Percentiles rank a stretch among this genome's conserved stretches.
These are phyloP conservation scores for Meiosimyza decipiens DNA, from an alignment of 2,888 invertebrate genomes.

Conservation along the genomic window DNA sequence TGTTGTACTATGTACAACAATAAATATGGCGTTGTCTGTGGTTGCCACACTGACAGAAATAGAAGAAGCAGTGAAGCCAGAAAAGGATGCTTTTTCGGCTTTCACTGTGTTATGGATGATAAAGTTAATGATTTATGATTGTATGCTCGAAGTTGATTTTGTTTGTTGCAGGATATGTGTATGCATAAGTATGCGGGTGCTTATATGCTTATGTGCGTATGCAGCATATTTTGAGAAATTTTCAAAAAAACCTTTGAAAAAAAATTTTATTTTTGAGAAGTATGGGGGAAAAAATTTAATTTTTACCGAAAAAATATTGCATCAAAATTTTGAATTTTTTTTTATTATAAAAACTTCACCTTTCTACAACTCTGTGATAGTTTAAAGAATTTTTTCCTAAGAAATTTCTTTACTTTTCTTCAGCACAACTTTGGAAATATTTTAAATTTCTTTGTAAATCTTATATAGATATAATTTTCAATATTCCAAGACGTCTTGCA, in stretches of 20 bases:
- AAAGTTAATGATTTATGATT: background rate
- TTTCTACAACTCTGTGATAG: background rate
- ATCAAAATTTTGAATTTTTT: background rate
- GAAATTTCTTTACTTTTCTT: too few species aligned
- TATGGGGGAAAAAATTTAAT: background rate
- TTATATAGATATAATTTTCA: constrained; percentile 37
- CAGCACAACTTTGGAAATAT: constrained; percentile 3
- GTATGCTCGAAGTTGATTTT: background rate
- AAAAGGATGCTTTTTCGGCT: constrained; percentile 12
- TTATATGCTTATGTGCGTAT: background rate
- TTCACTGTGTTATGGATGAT: too few species aligned
- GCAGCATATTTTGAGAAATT: constrained; percentile 5
- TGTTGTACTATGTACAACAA: constrained; percentile 8
- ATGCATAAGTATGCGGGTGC: background rate
- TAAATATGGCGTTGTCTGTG: constrained; percentile 24
- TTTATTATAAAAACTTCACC: constrained; percentile 9
- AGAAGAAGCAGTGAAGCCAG: background rate
- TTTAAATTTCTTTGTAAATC: constrained; percentile 19
- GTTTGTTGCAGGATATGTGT: constrained; percentile 19
- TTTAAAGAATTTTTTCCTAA: background rate
- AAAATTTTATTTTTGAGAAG: background rate
- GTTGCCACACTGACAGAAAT: background rate
- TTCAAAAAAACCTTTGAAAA: background rate
- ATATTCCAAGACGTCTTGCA: constrained; percentile 23
- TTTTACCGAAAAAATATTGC: constrained; percentile 4